Percentiles rank a stretch among this genome's conserved stretches.
Evolutionary conservation across 2,888 invertebrate species (phyloP).

Genomic region (Phalera bucephala): DNA sequence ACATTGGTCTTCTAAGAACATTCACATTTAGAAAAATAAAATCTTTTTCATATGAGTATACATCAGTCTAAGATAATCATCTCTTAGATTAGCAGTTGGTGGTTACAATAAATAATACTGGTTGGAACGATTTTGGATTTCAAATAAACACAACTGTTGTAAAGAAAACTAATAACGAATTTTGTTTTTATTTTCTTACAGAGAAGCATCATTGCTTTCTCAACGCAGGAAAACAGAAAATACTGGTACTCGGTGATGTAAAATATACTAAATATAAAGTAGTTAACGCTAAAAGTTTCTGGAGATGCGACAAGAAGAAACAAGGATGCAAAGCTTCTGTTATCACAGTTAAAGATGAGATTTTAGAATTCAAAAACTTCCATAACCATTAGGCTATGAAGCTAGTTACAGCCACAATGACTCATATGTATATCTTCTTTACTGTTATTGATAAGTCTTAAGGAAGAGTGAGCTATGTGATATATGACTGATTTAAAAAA

Average conservation of each 20-base stretch:
- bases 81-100: no score
- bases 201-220: conserved; percentile 17
- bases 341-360: conserved; percentile 27
- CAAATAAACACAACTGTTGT: no score
- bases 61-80: no score
- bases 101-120: no score
- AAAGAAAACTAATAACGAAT: no score
- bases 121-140: no score
- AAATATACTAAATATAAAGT: conserved; percentile 14
- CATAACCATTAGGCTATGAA: conserved; percentile 25
- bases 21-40: no score
- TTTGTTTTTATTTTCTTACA: conserved; percentile 13
- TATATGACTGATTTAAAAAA: neutral
- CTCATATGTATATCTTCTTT: no score
- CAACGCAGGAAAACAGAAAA: conserved; percentile 5
- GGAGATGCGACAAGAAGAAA: conserved; percentile 33
- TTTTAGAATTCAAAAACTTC: conserved; percentile 31
- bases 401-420: no score
- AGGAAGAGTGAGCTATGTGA: neutral
- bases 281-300: conserved; percentile 12
- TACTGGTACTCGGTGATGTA: conserved; percentile 19
- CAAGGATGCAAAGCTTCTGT: conserved; percentile 40
- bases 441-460: no score
- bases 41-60: no score
- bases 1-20: no score